Evolutionary conservation across 2,888 invertebrate genomes (phyloP).

Genomic region (Caenorhabditis macrosperma): DNA sequence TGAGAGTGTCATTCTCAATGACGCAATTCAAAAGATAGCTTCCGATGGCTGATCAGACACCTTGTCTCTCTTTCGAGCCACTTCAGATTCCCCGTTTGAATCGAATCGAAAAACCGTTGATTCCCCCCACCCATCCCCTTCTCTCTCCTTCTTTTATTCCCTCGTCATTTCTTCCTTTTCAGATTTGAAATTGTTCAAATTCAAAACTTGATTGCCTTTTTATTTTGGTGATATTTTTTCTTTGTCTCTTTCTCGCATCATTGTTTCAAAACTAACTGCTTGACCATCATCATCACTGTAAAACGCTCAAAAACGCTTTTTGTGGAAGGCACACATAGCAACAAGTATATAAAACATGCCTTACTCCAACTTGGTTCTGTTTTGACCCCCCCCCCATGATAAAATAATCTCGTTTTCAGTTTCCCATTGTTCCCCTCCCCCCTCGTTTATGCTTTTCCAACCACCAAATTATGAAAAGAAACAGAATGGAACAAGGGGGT

Average conservation of each 20-base stretch:
- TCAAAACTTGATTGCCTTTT: constrained; percentile 25
- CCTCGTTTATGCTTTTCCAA: background rate
- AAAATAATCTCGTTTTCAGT: constrained; percentile 55
- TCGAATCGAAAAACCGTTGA: constrained; percentile 21
- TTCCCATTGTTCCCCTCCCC: constrained; percentile 36
- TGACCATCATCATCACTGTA: constrained; percentile 35
- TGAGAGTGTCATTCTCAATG: constrained; percentile 45
- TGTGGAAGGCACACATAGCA: constrained; percentile 15
- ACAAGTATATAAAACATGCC: constrained; percentile 61
- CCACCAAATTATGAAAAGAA: constrained; percentile 44
- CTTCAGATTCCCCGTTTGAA: constrained; percentile 31
- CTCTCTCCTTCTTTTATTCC: background rate
- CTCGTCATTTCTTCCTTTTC: background rate
- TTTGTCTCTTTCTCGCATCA: constrained; percentile 15
- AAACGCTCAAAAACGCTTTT: constrained; percentile 30
- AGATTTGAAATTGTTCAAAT: constrained; percentile 18
- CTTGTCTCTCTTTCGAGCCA: constrained; percentile 25
- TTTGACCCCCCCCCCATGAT: constrained; percentile 26
- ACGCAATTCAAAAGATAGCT: constrained; percentile 42
- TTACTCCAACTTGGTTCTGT: constrained; percentile 51
- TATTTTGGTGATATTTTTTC: constrained; percentile 34
- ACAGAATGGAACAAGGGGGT: constrained; percentile 18
- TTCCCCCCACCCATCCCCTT: background rate
- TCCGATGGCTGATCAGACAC: constrained; percentile 33
- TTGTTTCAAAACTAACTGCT: constrained; percentile 18